Conservation (phyloP, 2,888 invertebrate genomes). For the Pemphredon lugubris region DNA sequence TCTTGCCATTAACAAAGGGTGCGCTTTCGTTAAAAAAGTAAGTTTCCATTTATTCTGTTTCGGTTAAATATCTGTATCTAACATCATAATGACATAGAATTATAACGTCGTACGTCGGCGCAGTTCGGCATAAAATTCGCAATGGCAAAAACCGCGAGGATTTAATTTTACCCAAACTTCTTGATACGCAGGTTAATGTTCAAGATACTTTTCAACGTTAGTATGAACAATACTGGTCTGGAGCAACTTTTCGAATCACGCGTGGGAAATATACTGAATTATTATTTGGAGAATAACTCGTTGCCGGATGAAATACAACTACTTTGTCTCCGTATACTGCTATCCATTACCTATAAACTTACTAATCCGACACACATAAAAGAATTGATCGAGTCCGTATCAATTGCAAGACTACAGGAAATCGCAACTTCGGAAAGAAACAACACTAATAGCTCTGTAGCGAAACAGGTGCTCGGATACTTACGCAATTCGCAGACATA, state of each 20-base stretch:
- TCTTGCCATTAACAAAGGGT: constrained; percentile 72
- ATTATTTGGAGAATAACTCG: constrained; percentile 62
- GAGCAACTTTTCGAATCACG: constrained; percentile 65
- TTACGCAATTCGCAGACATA: constrained; percentile 42
- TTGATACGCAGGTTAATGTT: constrained; percentile 73
- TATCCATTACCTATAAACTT: constrained; percentile 70
- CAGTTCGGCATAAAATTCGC: no score
- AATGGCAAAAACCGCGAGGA: no score
- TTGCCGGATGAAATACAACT: constrained; percentile 61
- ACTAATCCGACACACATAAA: constrained; percentile 56
- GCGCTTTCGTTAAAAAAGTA: constrained; percentile 73
- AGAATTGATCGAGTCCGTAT: constrained; percentile 55
- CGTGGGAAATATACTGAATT: constrained; percentile 61
- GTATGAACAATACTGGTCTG: constrained; percentile 77
- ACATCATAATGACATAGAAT: no score
- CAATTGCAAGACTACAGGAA: constrained; percentile 63
- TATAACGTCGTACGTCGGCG: no score
- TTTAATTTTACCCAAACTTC: no score
- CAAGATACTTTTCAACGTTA: constrained; percentile 79
- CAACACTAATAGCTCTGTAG: constrained; percentile 53
- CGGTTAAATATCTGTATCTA: not conserved
- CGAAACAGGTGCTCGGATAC: constrained; percentile 62
- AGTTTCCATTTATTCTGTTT: no score
- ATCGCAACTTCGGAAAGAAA: constrained; percentile 50
- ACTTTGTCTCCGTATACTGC: constrained; percentile 66